Conservation (phyloP, 2,888 invertebrate genomes). For the Meganola albula region DNA sequence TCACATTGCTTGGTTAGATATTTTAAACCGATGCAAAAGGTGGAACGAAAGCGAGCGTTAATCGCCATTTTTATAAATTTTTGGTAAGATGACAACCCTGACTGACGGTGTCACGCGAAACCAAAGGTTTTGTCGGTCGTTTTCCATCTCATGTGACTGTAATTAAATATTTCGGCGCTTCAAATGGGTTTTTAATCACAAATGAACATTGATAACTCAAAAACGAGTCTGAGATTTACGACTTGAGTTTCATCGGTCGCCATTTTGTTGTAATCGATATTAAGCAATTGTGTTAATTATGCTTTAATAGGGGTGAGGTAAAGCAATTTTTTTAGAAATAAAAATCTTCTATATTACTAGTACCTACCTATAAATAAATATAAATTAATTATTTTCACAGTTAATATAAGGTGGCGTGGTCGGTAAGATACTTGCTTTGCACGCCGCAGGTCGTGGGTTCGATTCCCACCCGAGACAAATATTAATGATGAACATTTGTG, state of each 20-base stretch:
- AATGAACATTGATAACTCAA: constrained; percentile 25
- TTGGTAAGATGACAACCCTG: constrained; percentile 15
- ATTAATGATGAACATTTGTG: too few relatives aligned
- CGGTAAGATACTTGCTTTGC: too few relatives aligned
- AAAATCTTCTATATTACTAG: too few relatives aligned
- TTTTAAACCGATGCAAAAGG: background rate
- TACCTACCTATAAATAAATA: too few relatives aligned
- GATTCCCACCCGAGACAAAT: too few relatives aligned
- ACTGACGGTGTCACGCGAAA: constrained; percentile 33
- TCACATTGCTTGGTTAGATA: too few relatives aligned
- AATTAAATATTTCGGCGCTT: constrained; percentile 31
- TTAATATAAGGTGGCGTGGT: too few relatives aligned
- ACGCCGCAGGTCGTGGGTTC: too few relatives aligned
- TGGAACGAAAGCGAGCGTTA: background rate
- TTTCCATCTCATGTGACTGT: constrained; percentile 25
- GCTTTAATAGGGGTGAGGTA: too few relatives aligned
- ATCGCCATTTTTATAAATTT: background rate
- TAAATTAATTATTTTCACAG: too few relatives aligned
- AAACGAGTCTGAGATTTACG: constrained; percentile 12
- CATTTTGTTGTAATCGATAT: constrained; percentile 20
- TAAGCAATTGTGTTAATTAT: too few relatives aligned
- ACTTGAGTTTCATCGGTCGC: constrained; percentile 23
- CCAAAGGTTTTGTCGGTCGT: constrained; percentile 29
- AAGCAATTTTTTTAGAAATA: too few relatives aligned
- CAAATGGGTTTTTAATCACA: constrained; percentile 28